A percentile compares a stretch with the other conserved stretches of the same genome.
phyloP scores from a whole-genome alignment of 1,140 invertebrate species.

The Aphaenogaster ashmeadi region DNA sequence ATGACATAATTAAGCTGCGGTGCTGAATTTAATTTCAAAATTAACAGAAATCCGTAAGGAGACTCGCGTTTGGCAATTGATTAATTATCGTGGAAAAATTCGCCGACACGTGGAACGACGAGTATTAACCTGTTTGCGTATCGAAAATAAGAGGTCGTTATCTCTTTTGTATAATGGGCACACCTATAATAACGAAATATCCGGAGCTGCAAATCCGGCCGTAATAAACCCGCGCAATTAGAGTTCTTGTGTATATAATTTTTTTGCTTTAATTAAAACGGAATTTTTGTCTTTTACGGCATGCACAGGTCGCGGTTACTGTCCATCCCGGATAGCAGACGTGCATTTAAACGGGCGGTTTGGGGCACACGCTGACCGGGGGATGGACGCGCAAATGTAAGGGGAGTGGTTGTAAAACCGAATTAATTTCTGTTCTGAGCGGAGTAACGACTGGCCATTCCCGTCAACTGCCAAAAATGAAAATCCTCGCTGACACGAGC shows the following conservation, averaged over 20 bases:
- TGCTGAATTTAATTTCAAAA: constrained; percentile 33
- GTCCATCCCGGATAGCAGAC: neutral
- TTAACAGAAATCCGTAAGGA: constrained; percentile 23
- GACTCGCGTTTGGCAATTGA: neutral
- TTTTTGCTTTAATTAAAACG: constrained; percentile 34
- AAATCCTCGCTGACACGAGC: constrained; percentile 34
- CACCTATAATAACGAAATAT: neutral
- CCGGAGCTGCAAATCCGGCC: neutral
- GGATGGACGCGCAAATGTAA: constrained; percentile 14
- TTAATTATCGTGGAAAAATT: constrained; percentile 34
- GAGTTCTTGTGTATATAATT: constrained; percentile 15
- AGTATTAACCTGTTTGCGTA: neutral
- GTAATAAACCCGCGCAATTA: neutral
- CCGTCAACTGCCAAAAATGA: constrained; percentile 33
- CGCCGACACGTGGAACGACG: neutral
- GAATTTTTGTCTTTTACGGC: neutral
- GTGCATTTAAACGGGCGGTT: constrained; percentile 29
- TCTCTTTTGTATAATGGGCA: neutral
- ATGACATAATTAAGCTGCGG: constrained; percentile 34
- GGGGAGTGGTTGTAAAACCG: constrained; percentile 38
- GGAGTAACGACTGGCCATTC: neutral
- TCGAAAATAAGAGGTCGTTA: neutral
- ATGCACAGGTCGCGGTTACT: neutral
- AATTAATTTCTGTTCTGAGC: constrained; percentile 52
- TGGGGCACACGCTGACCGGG: neutral